Conservation (phyloP, 2,888 invertebrate genomes). For the Sisyra terminalis region DNA sequence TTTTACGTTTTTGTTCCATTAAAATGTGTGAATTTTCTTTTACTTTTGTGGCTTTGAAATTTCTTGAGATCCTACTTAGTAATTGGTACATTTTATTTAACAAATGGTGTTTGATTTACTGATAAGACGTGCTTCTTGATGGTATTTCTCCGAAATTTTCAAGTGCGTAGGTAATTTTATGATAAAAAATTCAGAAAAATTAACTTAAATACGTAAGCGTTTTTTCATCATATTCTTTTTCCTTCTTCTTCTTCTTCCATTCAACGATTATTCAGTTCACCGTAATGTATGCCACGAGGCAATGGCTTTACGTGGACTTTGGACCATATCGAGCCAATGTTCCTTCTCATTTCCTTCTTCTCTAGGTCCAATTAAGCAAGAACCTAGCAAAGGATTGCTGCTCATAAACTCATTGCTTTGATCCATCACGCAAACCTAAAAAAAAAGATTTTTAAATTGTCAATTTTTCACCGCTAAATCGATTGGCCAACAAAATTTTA, state of each 20-base stretch:
- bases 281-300: slow-evolving; percentile 82
- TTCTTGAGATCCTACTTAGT: too few species aligned
- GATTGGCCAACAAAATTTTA: too few species aligned
- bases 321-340: slow-evolving; percentile 82
- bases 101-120: too few species aligned
- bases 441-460: not conserved
- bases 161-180: too few species aligned
- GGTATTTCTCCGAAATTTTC: too few species aligned
- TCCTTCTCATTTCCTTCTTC: slow-evolving; percentile 53
- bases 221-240: slow-evolving; percentile 6
- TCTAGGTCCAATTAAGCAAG: slow-evolving; percentile 56
- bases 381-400: slow-evolving; percentile 44
- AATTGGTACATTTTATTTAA: too few species aligned
- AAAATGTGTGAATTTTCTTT: too few species aligned
- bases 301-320: slow-evolving; percentile 71
- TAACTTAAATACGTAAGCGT: not conserved
- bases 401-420: slow-evolving; percentile 44
- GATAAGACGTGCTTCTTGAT: too few species aligned
- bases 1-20: too few species aligned
- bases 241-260: not conserved
- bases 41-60: too few species aligned
- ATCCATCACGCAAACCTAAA: slow-evolving; percentile 39
- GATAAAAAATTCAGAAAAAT: too few species aligned
- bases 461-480: too few species aligned
- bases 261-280: slow-evolving; percentile 24